Base-by-base conservation (phyloP, 64 coral and sea anemone species). In the Porites australiensis region DNA sequence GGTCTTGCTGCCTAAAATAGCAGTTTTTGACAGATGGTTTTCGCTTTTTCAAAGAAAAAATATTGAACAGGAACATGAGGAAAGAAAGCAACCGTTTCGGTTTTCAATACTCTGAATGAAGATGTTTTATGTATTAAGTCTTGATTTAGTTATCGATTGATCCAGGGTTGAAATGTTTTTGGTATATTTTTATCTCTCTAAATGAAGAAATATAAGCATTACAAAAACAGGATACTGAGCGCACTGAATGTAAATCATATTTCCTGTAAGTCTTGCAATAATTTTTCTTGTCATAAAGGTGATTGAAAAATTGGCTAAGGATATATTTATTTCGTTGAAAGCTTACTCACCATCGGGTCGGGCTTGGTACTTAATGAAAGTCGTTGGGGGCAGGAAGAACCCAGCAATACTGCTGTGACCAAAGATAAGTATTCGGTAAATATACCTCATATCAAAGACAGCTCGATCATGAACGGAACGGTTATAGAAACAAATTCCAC, bases 321-420 rank as follows among this genome's bases (percentile, higher is more conserved):
- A 62, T 58, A 47, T 43, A 82, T 23, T 45, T 6, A 82, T 82
- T 82, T 37, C 63, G 64, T 61, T 64, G 57, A 82, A 50, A 82
- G 4, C 64, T 82, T 63, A 82, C 49, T 4, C 14, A 48, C 8
- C 15, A 50, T 50, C 43, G 64, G 46, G 18, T 48, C 21, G 43
- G 7, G 79, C 3, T 77, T 14, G 45, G 8, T n/a, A 19, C 74
- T 51, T 50, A 51, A 51, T 52, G 8, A 77, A 52, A 52, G n/a
- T 52, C 15, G 13, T 18, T 58, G 23, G 64, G 27, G 37, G 18
- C 8, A 52, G 14, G 14, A 55, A 20, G 6, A 48, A 66, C 43
- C 60, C 16, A 84, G 48, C 81, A n/a, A 67, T 49, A 15, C 55
- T 43, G 79, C 60, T 4, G 23, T 11, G 14, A 16, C 27, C 9